Evolutionary conservation across 2,888 invertebrate genomes (phyloP), one percentile per base, ranked within the genome.

Genomic region (Odontocolon sp.): DNA sequence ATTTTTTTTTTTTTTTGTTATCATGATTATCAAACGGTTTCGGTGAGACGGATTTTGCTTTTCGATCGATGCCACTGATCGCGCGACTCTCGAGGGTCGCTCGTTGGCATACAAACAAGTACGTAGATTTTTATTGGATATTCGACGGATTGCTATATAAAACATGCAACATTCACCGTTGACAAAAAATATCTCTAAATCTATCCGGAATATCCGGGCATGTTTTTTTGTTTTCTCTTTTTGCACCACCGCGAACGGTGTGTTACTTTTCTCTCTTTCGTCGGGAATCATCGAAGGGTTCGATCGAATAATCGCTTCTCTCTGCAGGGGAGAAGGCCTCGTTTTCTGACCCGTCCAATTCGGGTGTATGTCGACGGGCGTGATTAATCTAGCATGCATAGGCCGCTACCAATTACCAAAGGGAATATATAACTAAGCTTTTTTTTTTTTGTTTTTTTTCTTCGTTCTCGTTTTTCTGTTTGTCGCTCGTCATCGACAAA

Each of bases 121-220:
- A 87, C 87, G 88, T 86, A 88, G 87, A 84, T 84, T 57, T 59
- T 28, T 71, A 23, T 57, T 68, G 42, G 50, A 61, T 75, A 45
- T 28, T 40, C 36, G 73, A 80, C 73, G 78, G n/a, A 79, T 76
- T 81, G 79, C 82, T 42, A 84, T n/a, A n/a, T n/a, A n/a, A n/a
- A 78, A 79, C 88, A 88, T 88, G 88, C 88, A 87, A 88, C 86
- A 86, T 83, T 82, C 86, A 87, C 81, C 79, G 80, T 82, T 77
- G 77, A 59, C 42, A 42, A 36, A 54, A 59, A 45, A 61, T 56
- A 69, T 36, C 50, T 57, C 57, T 69, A 50, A 21, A 18, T 52
- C 50, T 40, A 8, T 54, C 38, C 67, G 74, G 67, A 61, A 71
- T 63, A 63, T 57, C 40, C 28, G 45, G 18, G 21, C 38, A 11